Conservation (phyloP, 2,797 vertebrate species). For the Lepus townsendii region DNA sequence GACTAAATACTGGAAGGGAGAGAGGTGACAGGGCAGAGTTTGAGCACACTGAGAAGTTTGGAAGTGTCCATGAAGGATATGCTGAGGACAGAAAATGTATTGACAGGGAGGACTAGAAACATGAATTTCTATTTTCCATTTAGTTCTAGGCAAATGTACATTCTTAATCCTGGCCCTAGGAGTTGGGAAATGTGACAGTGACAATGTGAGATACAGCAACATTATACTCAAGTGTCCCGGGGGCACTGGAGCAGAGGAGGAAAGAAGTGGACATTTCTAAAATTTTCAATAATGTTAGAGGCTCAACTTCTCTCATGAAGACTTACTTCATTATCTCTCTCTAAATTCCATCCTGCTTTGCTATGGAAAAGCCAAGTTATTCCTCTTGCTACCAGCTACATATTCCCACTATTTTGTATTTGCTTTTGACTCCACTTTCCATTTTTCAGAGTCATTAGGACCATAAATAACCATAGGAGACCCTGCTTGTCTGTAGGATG, state of each 20-base stretch:
- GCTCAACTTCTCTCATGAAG: neutral
- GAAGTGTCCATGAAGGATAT: neutral
- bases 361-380: neutral
- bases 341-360: neutral
- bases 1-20: neutral
- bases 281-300: neutral
- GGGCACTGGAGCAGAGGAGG: neutral
- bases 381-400: neutral
- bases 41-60: neutral
- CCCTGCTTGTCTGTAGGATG: neutral
- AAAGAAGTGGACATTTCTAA: neutral
- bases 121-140: neutral
- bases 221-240: neutral
- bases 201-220: neutral
- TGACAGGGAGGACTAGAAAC: neutral
- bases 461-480: neutral
- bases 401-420: neutral
- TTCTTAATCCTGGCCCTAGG: neutral
- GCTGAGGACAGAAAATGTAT: neutral
- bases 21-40: neutral
- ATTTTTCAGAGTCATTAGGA: neutral
- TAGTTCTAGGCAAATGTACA: neutral
- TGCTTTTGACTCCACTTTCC: constrained; percentile 15
- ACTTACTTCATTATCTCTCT: neutral
- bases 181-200: neutral